Evolutionary conservation across 1,140 invertebrate species (phyloP).

Genomic region (Sycophila sp.): DNA sequence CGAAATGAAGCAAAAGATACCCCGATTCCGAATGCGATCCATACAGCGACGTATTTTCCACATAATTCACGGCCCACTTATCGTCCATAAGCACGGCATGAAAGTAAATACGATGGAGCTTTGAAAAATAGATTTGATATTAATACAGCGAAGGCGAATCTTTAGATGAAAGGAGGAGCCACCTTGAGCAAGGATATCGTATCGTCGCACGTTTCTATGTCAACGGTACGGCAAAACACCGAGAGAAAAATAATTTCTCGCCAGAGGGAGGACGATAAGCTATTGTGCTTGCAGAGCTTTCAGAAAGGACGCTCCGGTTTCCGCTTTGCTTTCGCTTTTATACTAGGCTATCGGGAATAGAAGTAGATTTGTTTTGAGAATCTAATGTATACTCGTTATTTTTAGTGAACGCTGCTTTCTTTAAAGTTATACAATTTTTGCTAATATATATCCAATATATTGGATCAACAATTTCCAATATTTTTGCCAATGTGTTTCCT

Average conservation of each 20-base stretch:
- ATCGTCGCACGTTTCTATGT: constrained; percentile 21
- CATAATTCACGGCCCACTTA: constrained; percentile 30
- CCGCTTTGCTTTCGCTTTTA: background rate
- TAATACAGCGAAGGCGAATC: constrained; percentile 25
- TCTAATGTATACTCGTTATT: no score
- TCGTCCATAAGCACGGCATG: constrained; percentile 11
- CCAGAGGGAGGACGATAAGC: constrained; percentile 23
- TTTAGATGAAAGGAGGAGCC: background rate
- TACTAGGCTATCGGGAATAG: background rate
- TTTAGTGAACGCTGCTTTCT: no score
- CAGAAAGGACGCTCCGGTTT: constrained; percentile 10
- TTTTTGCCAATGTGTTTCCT: background rate
- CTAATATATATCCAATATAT: no score
- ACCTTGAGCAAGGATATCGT: background rate
- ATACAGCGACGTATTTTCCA: background rate
- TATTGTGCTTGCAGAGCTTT: constrained; percentile 30
- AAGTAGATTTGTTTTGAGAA: no score
- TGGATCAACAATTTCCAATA: no score
- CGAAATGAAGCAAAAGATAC: background rate
- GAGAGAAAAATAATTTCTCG: constrained; percentile 26
- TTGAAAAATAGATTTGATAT: constrained; percentile 38
- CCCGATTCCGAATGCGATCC: background rate
- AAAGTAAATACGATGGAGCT: constrained; percentile 32
- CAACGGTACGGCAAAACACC: constrained; percentile 13
- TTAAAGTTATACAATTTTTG: no score